Percentiles rank a stretch among this genome's conserved stretches.
These are phyloP conservation scores for Urocynchramus pylzowi DNA, from an alignment of 2,113 vertebrate genomes.

Conservation along the genomic window DNA sequence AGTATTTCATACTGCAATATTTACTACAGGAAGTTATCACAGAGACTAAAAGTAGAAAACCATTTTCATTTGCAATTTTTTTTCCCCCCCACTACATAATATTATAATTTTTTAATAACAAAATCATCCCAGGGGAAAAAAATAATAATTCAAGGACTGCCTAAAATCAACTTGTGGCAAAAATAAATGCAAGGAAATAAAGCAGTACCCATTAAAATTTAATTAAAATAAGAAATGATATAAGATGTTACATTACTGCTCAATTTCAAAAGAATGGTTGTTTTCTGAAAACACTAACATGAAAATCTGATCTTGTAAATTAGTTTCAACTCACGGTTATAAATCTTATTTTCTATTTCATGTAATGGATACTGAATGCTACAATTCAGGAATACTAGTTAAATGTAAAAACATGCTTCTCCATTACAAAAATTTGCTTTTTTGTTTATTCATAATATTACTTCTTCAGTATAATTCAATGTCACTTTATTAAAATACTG, in stretches of 20 bases:
- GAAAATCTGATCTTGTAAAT: background rate
- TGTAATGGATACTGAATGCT: background rate
- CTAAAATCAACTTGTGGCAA: background rate
- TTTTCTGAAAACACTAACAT: background rate
- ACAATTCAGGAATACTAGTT: background rate
- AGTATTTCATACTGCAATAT: background rate
- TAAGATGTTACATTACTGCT: background rate
- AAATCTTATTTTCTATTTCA: background rate
- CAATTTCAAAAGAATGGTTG: background rate
- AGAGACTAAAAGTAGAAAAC: background rate
- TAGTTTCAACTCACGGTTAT: background rate
- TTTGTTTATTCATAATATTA: background rate
- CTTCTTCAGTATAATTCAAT: background rate
- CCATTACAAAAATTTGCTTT: background rate
- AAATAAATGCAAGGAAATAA: background rate
- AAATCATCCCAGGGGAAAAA: background rate
- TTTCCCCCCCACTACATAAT: background rate
- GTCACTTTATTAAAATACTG: background rate
- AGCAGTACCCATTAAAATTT: background rate
- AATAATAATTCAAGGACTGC: background rate
- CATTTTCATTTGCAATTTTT: background rate
- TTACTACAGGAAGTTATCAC: background rate
- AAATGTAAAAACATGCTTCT: background rate
- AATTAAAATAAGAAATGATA: background rate
- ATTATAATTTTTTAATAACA: background rate